Base-by-base conservation (phyloP, 2,888 invertebrate species). In the Leptinotarsa rubiginosa region DNA sequence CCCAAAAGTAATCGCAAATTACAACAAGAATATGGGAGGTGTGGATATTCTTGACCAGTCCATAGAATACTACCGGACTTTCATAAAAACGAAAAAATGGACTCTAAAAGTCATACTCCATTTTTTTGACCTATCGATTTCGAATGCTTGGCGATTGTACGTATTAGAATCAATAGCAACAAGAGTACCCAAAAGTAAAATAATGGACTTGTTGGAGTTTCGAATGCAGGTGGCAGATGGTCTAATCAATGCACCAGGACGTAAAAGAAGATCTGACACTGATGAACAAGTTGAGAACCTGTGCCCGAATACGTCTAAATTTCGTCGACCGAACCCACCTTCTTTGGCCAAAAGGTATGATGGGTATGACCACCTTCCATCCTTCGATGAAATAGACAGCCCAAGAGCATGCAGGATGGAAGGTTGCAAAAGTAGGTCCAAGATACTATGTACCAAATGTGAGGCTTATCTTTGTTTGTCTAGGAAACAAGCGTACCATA, bases 21-120 rank as follows among this genome's bases (percentile, higher is more conserved):
- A 84, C 75, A 85, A 84, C 67, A 76, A 76, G 47, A 76, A 81
- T 74, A 86, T 84, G 78, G 80, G 83, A 4, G 85, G 84, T 4
- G 82, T 84, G 70, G 81, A 85, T 72, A 59, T 83, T 4, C 65
- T 80, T 50, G 83, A 86, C 62, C 81, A 83, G 41, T 75, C 83
- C 64, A 79, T 85, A 76, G 81, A 82, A n/a, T 71, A 77, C 7
- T 85, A 84, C 50, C 54, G 84, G n/a, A 80, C 82, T 15, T 80
- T 80, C 69, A 77, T 77, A 50, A 82, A 82, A 77, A 82, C 81
- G 10, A 77, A 78, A n/a, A 86, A 85, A 71, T 84, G 84, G 81
- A 79, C 84, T 3, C 47, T 86, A 0, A 83, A 84, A 68, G 75
- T 84, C 1, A 82, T 85, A 59, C 20, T 77, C 77, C 78, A 79